A percentile compares a stretch with the other conserved stretches of the same genome.
These are phyloP conservation scores for Azemiops feae DNA, from an alignment of 2,113 vertebrate genomes.

Conservation along the genomic window DNA sequence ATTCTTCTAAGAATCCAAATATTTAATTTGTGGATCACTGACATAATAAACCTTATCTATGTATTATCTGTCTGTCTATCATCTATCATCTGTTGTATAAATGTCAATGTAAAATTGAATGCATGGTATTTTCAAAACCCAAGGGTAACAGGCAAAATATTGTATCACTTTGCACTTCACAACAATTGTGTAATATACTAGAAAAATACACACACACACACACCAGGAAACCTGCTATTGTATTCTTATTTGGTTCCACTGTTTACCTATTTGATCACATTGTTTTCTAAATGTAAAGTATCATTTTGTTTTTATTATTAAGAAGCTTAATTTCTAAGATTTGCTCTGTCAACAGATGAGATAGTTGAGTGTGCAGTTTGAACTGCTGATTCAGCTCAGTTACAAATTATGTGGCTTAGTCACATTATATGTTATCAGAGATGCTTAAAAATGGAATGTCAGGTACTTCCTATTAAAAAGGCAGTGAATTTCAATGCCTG, in stretches of 20 bases:
- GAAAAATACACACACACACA: neutral
- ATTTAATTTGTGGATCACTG: neutral
- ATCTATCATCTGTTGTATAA: neutral
- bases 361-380: neutral
- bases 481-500: neutral
- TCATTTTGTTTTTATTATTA: neutral
- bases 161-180: neutral
- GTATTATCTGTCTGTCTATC: neutral
- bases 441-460: neutral
- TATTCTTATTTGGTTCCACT: neutral
- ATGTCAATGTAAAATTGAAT: neutral
- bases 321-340: neutral
- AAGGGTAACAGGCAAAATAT: neutral
- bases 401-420: neutral
- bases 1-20: neutral
- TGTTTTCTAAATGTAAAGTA: neutral
- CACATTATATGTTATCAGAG: neutral
- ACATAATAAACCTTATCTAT: neutral
- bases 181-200: neutral
- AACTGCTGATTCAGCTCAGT: neutral
- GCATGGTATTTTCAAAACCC: neutral
- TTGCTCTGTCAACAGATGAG: neutral
- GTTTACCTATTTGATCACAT: neutral
- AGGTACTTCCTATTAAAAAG: neutral
- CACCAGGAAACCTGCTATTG: neutral